Conservation (phyloP, 92 coral and sea anemone genomes). For the Hydrozoanthus gracilis region DNA sequence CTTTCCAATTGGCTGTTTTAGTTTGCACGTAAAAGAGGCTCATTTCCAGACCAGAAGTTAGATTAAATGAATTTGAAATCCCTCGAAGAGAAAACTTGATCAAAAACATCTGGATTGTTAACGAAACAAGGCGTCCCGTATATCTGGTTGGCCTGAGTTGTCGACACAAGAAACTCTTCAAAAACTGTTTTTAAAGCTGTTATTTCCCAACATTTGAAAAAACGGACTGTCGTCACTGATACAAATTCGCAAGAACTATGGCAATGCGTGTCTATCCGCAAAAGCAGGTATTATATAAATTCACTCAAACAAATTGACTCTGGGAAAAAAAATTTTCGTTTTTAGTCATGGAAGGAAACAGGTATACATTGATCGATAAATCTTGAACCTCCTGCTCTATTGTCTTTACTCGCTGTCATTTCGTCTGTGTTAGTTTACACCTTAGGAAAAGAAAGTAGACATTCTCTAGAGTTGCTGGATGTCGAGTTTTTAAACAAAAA, state of each 20-base stretch:
- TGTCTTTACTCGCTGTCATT: no score
- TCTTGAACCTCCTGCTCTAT: no score
- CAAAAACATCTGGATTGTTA: neutral
- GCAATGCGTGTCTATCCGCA: neutral
- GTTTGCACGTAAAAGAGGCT: slow-evolving; percentile 26
- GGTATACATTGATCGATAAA: no score
- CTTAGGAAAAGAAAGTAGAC: no score
- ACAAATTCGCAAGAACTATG: neutral
- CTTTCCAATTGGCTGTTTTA: slow-evolving; percentile 24
- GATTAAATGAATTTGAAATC: neutral
- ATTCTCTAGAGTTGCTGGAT: no score
- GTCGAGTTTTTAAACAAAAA: no score
- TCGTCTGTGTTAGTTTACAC: no score
- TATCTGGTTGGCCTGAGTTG: no score
- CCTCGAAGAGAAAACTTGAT: neutral
- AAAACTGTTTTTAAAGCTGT: neutral
- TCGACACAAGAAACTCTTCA: neutral
- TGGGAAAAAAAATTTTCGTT: neutral
- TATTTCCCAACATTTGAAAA: neutral
- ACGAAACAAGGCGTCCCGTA: neutral
- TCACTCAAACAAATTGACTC: neutral
- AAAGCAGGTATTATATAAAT: slow-evolving; percentile 3
- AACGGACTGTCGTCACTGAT: neutral
- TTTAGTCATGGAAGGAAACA: no score
- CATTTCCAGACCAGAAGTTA: slow-evolving; percentile 21